These are phyloP conservation scores for Cheirogaleus major DNA, from an alignment of 2,797 vertebrate genomes.

Conservation along the genomic window DNA sequence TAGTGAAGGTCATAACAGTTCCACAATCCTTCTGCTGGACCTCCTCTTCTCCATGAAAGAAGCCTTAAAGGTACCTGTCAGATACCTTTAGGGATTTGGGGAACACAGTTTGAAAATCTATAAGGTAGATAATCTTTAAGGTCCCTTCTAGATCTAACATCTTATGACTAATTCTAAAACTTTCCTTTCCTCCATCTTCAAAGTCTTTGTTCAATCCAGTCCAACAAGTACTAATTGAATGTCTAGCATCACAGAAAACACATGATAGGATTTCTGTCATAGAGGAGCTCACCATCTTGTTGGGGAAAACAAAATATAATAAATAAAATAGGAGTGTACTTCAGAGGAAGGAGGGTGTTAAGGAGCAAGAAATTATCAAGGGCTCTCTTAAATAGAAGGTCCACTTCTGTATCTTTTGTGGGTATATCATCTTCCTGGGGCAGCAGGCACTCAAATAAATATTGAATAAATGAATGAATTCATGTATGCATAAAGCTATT, in stretches of 20 bases:
- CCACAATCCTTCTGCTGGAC: not conserved
- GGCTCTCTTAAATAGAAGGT: not conserved
- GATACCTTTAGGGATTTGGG: not conserved
- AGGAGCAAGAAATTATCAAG: not conserved
- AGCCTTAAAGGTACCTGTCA: not conserved
- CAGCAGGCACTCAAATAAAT: not conserved
- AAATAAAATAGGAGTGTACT: slow-evolving; percentile 8
- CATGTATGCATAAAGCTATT: not conserved
- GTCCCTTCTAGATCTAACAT: not conserved
- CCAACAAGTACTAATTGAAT: slow-evolving; percentile 23
- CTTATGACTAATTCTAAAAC: slow-evolving; percentile 4
- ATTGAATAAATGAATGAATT: not conserved
- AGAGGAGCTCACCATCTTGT: not conserved
- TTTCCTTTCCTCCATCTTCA: slow-evolving; percentile 21
- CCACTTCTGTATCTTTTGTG: not conserved
- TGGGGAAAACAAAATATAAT: not conserved
- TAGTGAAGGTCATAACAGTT: not conserved
- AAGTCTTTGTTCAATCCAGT: not conserved
- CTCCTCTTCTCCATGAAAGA: not conserved
- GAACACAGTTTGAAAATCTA: not conserved
- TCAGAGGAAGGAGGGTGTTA: not conserved
- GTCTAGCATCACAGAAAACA: slow-evolving; percentile 19
- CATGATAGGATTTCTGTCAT: not conserved
- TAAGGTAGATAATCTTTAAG: not conserved
- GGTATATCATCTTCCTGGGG: not conserved